phyloP scores from a whole-genome alignment of 2,888 invertebrate species.

The Lathronympha strigana region DNA sequence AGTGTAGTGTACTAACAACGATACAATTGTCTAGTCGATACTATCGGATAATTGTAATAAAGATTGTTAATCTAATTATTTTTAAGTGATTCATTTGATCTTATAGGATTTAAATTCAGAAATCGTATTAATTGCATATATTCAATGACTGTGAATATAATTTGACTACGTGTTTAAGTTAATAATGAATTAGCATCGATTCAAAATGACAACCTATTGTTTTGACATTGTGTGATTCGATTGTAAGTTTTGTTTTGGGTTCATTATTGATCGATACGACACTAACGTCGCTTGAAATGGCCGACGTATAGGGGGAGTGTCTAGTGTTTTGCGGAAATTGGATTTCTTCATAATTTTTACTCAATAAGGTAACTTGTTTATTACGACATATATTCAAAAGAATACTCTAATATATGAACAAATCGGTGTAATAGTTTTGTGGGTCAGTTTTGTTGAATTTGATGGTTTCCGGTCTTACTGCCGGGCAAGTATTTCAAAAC shows the following conservation, averaged over 20 bases:
- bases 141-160: background rate
- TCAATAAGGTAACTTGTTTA: constrained; percentile 42
- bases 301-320: constrained; percentile 83
- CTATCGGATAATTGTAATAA: background rate
- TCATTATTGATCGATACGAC: constrained; percentile 67
- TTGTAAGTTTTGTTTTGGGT: constrained; percentile 43
- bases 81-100: background rate
- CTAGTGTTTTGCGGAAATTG: constrained; percentile 63
- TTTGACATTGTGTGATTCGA: constrained; percentile 35
- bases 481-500: constrained; percentile 80
- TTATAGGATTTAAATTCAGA: background rate
- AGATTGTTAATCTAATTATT: background rate
- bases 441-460: constrained; percentile 41
- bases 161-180: background rate
- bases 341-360: constrained; percentile 67
- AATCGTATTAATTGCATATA: background rate
- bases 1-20: constrained; percentile 9
- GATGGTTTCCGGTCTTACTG: constrained; percentile 70
- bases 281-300: constrained; percentile 80
- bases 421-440: constrained; percentile 1
- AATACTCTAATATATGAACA: background rate
- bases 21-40: constrained; percentile 9
- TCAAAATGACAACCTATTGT: constrained; percentile 41
- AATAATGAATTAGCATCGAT: constrained; percentile 15
- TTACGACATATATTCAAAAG: constrained; percentile 17